Conservation (phyloP, 2,113 vertebrate species). For the Athene cunicularia region DNA sequence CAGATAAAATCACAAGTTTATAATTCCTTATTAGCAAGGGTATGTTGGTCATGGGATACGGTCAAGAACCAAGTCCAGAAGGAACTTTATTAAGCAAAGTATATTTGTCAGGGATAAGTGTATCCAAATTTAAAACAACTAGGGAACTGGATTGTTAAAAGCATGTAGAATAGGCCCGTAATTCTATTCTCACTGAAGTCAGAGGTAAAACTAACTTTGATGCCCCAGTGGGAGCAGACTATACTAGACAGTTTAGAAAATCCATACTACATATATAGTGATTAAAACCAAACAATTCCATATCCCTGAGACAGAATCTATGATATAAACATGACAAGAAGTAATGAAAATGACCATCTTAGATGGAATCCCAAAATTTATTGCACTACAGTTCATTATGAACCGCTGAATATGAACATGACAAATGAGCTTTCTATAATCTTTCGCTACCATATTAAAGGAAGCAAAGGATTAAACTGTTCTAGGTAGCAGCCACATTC, state of each 20-base stretch:
- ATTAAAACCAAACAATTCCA: neutral
- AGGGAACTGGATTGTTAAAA: neutral
- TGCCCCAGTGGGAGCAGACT: neutral
- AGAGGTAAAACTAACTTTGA: neutral
- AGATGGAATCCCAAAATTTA: neutral
- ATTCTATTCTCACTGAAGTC: neutral
- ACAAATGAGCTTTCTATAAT: neutral
- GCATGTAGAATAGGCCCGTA: neutral
- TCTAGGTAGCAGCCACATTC: neutral
- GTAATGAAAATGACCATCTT: neutral
- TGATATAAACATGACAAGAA: neutral
- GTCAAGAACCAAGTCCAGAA: neutral
- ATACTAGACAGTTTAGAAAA: neutral
- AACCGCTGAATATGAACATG: neutral
- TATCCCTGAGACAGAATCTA: neutral
- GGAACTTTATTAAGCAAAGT: neutral
- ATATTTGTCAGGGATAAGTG: neutral
- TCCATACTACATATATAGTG: neutral
- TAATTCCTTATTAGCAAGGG: neutral
- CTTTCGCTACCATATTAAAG: neutral
- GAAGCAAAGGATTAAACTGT: neutral
- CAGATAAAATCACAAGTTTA: neutral
- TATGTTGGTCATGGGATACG: neutral
- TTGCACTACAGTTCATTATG: neutral
- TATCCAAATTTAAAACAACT: neutral